These are phyloP conservation scores for Cynopterus brachyotis DNA, from an alignment of 2,113 vertebrate genomes.

Conservation along the genomic window DNA sequence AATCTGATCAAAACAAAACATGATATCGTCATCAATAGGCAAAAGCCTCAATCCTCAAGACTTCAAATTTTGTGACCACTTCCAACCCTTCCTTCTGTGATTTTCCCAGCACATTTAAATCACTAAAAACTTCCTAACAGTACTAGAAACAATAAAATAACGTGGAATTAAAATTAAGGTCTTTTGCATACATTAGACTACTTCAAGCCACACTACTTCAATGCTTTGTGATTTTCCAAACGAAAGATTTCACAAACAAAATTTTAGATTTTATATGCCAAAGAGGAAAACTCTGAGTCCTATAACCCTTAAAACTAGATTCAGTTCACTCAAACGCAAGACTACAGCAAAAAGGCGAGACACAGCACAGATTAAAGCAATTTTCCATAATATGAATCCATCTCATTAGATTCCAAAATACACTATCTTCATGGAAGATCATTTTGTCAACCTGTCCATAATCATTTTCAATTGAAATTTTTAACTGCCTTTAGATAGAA, in stretches of 20 bases:
- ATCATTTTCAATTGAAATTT: constrained; percentile 8
- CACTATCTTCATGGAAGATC: not conserved
- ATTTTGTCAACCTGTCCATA: not conserved
- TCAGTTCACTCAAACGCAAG: not conserved
- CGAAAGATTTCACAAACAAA: constrained; percentile 26
- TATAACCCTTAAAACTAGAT: not conserved
- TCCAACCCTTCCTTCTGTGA: not conserved
- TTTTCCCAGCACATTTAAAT: not conserved
- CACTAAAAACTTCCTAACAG: not conserved
- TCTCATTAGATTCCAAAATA: not conserved
- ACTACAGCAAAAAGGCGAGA: not conserved
- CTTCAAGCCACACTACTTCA: not conserved
- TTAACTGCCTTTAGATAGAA: not conserved
- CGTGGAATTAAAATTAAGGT: not conserved
- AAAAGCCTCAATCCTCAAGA: constrained; percentile 11
- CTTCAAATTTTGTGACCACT: not conserved
- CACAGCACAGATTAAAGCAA: not conserved
- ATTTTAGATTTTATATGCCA: not conserved
- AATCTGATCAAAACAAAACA: constrained; percentile 22
- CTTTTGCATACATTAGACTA: not conserved
- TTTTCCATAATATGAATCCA: not conserved
- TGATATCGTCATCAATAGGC: not conserved
- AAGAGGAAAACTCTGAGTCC: not conserved
- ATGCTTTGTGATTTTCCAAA: not conserved
- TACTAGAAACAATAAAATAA: constrained; percentile 19